phyloP scores from a whole-genome alignment of 2,797 vertebrate species.

The Dermochelys coriacea region DNA sequence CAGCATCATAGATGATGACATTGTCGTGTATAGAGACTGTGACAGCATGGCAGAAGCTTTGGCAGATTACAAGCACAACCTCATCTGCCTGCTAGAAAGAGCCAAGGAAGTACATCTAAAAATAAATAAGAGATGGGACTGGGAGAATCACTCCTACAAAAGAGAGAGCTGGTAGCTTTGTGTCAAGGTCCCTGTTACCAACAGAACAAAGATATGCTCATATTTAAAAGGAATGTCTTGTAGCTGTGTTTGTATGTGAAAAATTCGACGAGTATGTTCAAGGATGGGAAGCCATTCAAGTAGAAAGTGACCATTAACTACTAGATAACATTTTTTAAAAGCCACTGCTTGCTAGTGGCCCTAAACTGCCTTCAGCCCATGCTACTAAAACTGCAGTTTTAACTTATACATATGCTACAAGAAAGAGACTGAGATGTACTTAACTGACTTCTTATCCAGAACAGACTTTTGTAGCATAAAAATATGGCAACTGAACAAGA shows the following conservation, averaged over 20 bases:
- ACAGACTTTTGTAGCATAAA: background rate
- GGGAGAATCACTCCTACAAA: background rate
- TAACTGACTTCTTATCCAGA: background rate
- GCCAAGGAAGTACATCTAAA: background rate
- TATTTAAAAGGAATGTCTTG: background rate
- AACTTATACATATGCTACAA: background rate
- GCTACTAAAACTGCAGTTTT: background rate
- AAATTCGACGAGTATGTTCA: background rate
- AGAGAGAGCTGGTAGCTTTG: background rate
- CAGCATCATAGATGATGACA: background rate
- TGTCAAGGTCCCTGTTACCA: background rate
- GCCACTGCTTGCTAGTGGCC: background rate
- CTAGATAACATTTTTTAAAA: background rate
- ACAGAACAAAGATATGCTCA: background rate
- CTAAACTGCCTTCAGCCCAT: background rate
- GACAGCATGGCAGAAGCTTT: background rate
- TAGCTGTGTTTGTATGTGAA: background rate
- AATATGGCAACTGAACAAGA: background rate
- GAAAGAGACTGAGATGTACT: background rate
- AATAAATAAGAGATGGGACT: background rate
- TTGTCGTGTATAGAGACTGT: background rate
- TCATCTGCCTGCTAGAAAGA: constrained; percentile 20
- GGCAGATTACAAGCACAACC: background rate
- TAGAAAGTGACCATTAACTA: background rate
- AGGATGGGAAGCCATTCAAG: background rate